Conservation (phyloP, 2,888 invertebrate species). For the Drosophila pseudotalamancana region DNA sequence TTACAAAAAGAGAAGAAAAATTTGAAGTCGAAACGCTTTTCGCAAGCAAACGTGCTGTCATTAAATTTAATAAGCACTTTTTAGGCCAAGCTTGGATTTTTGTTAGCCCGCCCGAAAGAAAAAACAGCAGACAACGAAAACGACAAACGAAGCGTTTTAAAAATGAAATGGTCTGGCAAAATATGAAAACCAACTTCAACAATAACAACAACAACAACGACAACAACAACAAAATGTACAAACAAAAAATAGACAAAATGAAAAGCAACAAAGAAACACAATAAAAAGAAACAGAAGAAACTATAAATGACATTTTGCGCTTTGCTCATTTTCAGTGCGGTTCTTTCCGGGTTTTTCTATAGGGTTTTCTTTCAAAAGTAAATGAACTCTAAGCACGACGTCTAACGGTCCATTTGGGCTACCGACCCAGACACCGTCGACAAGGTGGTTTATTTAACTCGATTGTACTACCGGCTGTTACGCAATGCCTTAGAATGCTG, state of each 20-base stretch:
- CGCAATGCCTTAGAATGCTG: slow-evolving; percentile 24
- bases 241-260: slow-evolving; percentile 7
- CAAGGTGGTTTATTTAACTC: slow-evolving; percentile 24
- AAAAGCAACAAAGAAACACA: slow-evolving; percentile 23
- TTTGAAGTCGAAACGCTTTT: slow-evolving; percentile 64
- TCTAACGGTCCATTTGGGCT: slow-evolving; percentile 57
- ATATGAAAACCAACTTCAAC: slow-evolving; percentile 48
- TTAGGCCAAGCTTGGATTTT: slow-evolving; percentile 77
- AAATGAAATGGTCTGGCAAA: slow-evolving; percentile 68
- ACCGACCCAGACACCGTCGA: slow-evolving; percentile 1
- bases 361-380: slow-evolving; percentile 67
- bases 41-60: slow-evolving; percentile 79
- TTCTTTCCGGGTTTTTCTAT: slow-evolving; percentile 46
- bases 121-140: slow-evolving; percentile 40
- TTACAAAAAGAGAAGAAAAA: slow-evolving; percentile 30
- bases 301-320: slow-evolving; percentile 55
- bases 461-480: slow-evolving; percentile 7
- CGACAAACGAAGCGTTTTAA: slow-evolving; percentile 43
- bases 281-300: slow-evolving; percentile 34
- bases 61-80: slow-evolving; percentile 81
- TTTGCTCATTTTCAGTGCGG: slow-evolving; percentile 21
- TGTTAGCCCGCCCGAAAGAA: slow-evolving; percentile 46
- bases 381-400: slow-evolving; percentile 63
- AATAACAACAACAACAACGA: background rate
- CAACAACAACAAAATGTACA: slow-evolving; percentile 5